Base-by-base conservation (phyloP, 2,113 vertebrate genomes). In the Motacilla tschutschensis region DNA sequence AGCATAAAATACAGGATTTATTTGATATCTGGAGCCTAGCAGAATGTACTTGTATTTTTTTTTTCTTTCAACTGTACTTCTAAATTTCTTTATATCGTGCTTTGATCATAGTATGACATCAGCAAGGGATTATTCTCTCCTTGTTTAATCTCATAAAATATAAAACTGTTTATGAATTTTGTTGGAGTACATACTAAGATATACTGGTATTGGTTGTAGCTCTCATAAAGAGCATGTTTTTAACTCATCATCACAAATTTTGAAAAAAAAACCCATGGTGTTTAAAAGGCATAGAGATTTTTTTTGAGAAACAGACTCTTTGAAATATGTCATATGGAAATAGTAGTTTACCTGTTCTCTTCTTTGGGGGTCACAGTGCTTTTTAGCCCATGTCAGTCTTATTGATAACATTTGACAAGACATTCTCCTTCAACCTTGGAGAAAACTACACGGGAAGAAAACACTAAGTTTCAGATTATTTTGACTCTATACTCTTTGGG, bases 371-470 rank as follows among this genome's bases (percentile, higher is more conserved):
- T 65, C 12, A 53, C 4, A 7, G 15, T 66, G 44, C 2, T 58
- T 74, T 86, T 85, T 59, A 65, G 10, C 12, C n/a, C 5, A 24
- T 26, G 9, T 44, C 17, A 31, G 8, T 54, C 9, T 33, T 88
- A 22, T 60, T 15, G 3, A 15, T 48, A 13, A 44, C 64, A 60
- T 79, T 69, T 89, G 29, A 72, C 7, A 79, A 65, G 50, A 57
- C 1, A 17, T 47, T 59, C 15, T 75, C 21, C n/a, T 87, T 90
- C 54, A 79, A 85, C 19, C 57, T 92, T 43, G 48, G 66, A 79
- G 48, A 89, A 94, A 96, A 85, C 48, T 53, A 72, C 58, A 62
- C 15, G 40, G 6, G 8, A 53, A 79, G 31, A 33, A 94, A 64
- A 8, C 67, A 44, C 35, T 78, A 86, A 59, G 2, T 81, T 89